A percentile compares a stretch with the other conserved stretches of the same genome.
phyloP scores from a whole-genome alignment of 2,113 vertebrate genomes.

The Lophochroa leadbeateri region DNA sequence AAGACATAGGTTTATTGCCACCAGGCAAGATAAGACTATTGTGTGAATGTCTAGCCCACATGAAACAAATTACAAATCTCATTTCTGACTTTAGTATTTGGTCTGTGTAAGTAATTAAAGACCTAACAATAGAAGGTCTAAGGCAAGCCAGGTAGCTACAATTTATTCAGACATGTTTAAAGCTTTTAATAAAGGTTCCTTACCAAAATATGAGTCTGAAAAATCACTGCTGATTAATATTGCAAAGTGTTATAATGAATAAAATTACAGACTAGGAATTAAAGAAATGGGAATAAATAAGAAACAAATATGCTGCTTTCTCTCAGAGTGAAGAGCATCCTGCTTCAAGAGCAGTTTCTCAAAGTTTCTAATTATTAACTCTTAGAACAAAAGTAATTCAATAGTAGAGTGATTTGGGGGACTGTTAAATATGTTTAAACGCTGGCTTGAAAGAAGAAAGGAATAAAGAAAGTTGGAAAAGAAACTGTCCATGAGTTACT shows the following conservation, averaged over 20 bases:
- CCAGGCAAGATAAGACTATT: background rate
- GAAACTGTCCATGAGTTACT: background rate
- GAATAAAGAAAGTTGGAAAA: background rate
- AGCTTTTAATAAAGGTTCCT: background rate
- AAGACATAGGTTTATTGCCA: background rate
- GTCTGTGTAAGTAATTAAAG: background rate
- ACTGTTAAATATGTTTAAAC: background rate
- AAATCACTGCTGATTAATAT: background rate
- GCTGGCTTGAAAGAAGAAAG: background rate
- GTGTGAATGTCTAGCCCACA: background rate
- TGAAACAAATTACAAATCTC: background rate
- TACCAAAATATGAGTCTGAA: background rate
- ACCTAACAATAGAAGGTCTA: background rate
- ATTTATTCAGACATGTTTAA: background rate
- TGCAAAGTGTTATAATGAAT: background rate
- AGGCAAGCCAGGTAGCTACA: background rate
- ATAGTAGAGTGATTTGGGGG: background rate
- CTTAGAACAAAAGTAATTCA: background rate
- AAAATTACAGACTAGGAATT: background rate
- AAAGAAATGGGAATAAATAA: background rate
- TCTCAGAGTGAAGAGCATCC: background rate
- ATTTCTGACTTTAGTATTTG: background rate
- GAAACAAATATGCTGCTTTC: background rate
- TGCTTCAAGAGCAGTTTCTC: background rate
- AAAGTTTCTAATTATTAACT: background rate